phyloP scores from a whole-genome alignment of 2,797 vertebrate genomes.

The Arctocebus calabarensis region DNA sequence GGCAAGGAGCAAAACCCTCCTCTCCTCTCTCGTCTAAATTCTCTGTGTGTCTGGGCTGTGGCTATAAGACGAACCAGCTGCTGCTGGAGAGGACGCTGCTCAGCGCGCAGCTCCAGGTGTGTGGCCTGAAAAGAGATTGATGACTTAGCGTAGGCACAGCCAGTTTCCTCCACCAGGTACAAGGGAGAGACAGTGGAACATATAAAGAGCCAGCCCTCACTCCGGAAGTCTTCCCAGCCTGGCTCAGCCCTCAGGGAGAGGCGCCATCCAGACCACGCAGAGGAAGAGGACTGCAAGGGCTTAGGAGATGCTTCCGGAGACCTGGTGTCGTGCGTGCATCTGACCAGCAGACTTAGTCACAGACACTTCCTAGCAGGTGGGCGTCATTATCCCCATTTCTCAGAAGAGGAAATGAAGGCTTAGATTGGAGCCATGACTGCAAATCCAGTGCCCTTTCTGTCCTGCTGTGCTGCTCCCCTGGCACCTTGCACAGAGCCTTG shows the following conservation, averaged over 20 bases:
- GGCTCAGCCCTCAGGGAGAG: constrained; percentile 31
- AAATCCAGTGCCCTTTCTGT: neutral
- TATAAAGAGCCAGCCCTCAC: neutral
- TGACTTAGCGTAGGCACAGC: constrained; percentile 1
- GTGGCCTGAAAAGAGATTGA: constrained; percentile 71
- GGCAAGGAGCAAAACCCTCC: neutral
- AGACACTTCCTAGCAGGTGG: rapidly evolving
- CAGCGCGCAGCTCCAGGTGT: constrained; percentile 62
- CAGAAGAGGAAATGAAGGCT: constrained; percentile 17
- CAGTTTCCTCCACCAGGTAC: constrained; percentile 45
- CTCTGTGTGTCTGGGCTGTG: constrained; percentile 16
- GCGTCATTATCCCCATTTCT: neutral
- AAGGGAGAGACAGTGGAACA: neutral
- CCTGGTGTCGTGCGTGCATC: neutral
- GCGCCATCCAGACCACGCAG: neutral
- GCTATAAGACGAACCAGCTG: constrained; percentile 67
- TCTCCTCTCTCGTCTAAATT: constrained; percentile 27
- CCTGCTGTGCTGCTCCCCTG: neutral
- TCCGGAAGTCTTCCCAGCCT: constrained; percentile 18
- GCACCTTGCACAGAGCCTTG: neutral
- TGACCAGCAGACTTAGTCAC: neutral
- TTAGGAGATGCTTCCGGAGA: neutral
- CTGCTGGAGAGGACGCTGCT: neutral
- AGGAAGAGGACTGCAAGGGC: neutral
- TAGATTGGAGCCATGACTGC: neutral